Evolutionary conservation across 1,140 invertebrate genomes (phyloP).

Genomic region (Drosophila paulistorum): DNA sequence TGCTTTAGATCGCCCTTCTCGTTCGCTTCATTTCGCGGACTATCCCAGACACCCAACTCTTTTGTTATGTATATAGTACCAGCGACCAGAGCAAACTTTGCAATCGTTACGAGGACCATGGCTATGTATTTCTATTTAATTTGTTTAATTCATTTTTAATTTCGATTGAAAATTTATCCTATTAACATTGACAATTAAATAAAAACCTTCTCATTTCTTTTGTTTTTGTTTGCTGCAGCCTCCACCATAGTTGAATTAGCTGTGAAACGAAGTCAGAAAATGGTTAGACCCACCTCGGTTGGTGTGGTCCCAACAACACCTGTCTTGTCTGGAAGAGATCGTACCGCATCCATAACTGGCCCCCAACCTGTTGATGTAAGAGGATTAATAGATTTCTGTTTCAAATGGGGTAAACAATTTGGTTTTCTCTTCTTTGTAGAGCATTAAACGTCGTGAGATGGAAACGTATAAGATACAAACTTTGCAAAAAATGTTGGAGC

Average conservation of each 20-base stretch:
- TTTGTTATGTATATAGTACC: conserved; percentile 42
- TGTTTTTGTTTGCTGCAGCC: conserved; percentile 48
- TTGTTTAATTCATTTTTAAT: background rate
- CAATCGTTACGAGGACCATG: conserved; percentile 30
- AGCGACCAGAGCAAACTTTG: conserved; percentile 43
- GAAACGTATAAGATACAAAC: conserved; percentile 90
- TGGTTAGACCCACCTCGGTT: conserved; percentile 74
- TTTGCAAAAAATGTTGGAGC: conserved; percentile 91
- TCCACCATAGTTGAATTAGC: conserved; percentile 78
- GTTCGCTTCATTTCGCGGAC: background rate
- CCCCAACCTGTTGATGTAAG: conserved; percentile 95
- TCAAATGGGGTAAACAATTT: background rate
- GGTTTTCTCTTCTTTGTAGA: conserved; percentile 84
- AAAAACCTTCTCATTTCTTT: conserved; percentile 7
- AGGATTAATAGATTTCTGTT: background rate
- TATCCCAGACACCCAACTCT: conserved; percentile 38
- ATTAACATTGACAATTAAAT: conserved; percentile 25
- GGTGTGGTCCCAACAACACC: conserved; percentile 74
- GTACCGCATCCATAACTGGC: conserved; percentile 88
- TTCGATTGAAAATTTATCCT: background rate
- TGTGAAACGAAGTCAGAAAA: conserved; percentile 77
- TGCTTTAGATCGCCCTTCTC: background rate
- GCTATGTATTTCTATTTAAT: background rate
- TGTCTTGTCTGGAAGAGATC: conserved; percentile 75
- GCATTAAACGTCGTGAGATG: conserved; percentile 90